phyloP scores from a whole-genome alignment of 2,113 vertebrate species.

The Indri indri region DNA sequence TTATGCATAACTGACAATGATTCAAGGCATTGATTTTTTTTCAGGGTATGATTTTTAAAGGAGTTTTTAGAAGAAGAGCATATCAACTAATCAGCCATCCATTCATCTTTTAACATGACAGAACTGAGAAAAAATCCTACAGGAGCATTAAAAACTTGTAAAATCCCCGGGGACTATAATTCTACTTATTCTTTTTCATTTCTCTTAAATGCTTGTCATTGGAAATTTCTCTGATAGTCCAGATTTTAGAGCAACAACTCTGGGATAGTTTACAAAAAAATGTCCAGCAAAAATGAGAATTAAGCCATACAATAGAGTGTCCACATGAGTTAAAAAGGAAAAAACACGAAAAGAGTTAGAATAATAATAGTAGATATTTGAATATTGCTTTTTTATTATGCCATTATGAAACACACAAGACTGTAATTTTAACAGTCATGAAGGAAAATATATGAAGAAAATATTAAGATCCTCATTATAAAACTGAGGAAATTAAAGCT shows the following conservation, averaged over 20 bases:
- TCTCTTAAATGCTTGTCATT: not conserved
- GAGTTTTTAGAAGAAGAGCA: not conserved
- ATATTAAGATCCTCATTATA: not conserved
- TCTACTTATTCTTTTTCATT: not conserved
- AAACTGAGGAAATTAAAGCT: not conserved
- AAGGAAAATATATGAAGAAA: not conserved
- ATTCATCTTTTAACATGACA: constrained; percentile 35
- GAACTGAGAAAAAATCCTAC: not conserved
- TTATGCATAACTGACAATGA: constrained; percentile 15
- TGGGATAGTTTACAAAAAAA: not conserved
- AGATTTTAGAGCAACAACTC: not conserved
- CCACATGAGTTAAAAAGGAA: not conserved
- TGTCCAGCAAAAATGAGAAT: not conserved
- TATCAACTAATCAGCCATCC: not conserved
- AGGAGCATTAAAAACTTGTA: not conserved
- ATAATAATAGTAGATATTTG: not conserved
- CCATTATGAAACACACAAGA: not conserved
- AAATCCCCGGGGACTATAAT: not conserved
- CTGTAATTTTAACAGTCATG: not conserved
- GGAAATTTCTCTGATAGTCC: not conserved
- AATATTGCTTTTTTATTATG: not conserved
- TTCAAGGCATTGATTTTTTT: constrained; percentile 4
- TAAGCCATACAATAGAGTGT: not conserved
- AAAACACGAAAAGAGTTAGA: not conserved
- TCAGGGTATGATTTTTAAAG: constrained; percentile 20